Evolutionary conservation across 92 coral and sea anemone genomes (phyloP).

Genomic region (Hydrozoanthus gracilis): DNA sequence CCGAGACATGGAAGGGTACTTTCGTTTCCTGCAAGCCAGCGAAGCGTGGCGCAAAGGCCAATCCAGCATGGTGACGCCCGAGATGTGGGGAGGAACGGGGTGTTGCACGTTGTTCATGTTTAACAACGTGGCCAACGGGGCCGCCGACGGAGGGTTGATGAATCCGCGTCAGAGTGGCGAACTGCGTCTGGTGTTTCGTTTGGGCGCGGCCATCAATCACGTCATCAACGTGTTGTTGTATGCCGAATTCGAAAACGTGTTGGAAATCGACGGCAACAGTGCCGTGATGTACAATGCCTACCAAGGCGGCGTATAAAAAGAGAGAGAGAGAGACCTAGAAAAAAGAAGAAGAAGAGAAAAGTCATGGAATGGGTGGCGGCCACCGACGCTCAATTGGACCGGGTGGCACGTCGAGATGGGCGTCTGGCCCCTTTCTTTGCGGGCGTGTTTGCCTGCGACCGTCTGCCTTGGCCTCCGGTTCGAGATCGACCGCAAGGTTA

Average conservation of each 20-base stretch:
- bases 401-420: neutral
- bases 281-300: conserved; percentile 18
- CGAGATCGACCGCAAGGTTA: neutral
- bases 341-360: neutral
- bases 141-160: neutral
- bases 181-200: neutral
- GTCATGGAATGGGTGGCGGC: neutral
- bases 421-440: neutral
- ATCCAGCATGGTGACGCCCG: conserved; percentile 1
- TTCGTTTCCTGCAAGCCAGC: conserved; percentile 24
- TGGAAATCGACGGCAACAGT: neutral
- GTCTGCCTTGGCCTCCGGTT: neutral
- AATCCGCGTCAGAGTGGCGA: neutral
- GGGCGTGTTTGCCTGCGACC: conserved; percentile 22
- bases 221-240: conserved; percentile 4
- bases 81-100: conserved; percentile 5
- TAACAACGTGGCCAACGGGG: conserved; percentile 7
- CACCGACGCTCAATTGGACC: neutral
- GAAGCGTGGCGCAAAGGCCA: neutral
- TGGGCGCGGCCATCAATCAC: neutral
- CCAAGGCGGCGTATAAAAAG: neutral
- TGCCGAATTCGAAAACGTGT: conserved; percentile 35
- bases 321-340: neutral
- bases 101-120: conserved; percentile 8
- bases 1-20: conserved; percentile 19